Evolutionary conservation across 2,113 vertebrate genomes (phyloP).

Genomic region (Otus sunia): DNA sequence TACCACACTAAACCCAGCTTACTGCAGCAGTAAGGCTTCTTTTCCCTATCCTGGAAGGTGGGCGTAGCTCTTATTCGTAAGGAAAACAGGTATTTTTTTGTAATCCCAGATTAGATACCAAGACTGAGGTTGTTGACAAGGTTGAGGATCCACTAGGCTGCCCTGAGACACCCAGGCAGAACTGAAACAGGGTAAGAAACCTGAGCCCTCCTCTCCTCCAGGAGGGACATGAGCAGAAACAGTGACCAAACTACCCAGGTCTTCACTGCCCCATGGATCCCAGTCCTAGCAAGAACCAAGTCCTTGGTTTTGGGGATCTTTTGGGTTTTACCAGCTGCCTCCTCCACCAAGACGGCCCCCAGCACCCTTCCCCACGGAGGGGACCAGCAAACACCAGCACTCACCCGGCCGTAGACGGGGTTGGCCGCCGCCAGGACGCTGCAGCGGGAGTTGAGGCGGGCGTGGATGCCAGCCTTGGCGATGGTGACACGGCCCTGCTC

Average conservation of each 20-base stretch:
- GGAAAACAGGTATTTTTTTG: background rate
- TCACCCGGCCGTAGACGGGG: slow-evolving; percentile 92
- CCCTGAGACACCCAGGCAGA: background rate
- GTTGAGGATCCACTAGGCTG: background rate
- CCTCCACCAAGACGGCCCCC: background rate
- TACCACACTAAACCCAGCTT: background rate
- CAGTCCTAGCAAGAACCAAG: background rate
- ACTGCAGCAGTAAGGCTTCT: background rate
- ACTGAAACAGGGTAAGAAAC: background rate
- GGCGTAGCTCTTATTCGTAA: background rate
- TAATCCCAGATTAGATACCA: background rate
- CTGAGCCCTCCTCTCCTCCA: background rate
- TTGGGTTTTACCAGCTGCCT: background rate
- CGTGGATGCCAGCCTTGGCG: slow-evolving; percentile 96
- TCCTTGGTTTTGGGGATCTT: background rate
- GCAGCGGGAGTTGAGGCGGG: slow-evolving; percentile 94
- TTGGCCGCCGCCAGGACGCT: slow-evolving; percentile 95
- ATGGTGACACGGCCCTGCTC: slow-evolving; percentile 97
- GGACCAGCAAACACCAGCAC: background rate
- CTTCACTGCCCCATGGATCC: fast-evolving
- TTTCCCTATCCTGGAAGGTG: background rate
- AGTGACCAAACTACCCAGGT: background rate
- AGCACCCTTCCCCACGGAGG: no score
- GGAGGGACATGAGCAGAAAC: background rate
- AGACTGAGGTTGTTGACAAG: background rate